These are phyloP conservation scores for Acrossocheilus wenchowensis DNA, from an alignment of 2,797 vertebrate species.

Conservation along the genomic window DNA sequence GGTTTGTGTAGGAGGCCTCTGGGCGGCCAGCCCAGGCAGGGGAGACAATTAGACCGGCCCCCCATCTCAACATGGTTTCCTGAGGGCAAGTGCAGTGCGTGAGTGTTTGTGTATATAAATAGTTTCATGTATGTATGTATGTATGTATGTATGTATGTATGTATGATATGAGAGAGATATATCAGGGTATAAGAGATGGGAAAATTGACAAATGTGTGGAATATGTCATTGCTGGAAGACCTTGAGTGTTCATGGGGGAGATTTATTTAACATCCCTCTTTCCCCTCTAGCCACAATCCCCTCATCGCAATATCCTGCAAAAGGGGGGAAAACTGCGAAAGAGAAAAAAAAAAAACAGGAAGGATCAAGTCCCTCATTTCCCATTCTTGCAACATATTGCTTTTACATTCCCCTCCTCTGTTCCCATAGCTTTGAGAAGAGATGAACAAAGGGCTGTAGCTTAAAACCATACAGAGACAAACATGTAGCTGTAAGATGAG, in stretches of 20 bases:
- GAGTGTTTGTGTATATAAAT: constrained; percentile 28
- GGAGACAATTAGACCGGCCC: constrained; percentile 59
- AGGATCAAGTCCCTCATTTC: constrained; percentile 72
- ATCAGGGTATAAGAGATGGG: constrained; percentile 8
- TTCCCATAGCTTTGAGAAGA: constrained; percentile 68
- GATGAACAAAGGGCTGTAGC: constrained; percentile 67
- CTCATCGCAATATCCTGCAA: constrained; percentile 66
- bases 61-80: constrained; percentile 49
- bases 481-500: constrained; percentile 63
- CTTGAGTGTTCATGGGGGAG: constrained; percentile 60
- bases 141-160: neutral
- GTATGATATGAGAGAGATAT: neutral
- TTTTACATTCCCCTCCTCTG: constrained; percentile 56
- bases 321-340: neutral
- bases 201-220: constrained; percentile 22
- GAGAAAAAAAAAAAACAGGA: constrained; percentile 72
- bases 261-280: constrained; percentile 56
- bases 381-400: constrained; percentile 72
- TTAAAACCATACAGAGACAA: constrained; percentile 64
- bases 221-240: constrained; percentile 47
- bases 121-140: neutral
- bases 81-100: constrained; percentile 34
- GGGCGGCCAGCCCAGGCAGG: constrained; percentile 47
- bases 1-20: constrained; percentile 55
- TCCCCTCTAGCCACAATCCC: constrained; percentile 57